Conservation (phyloP, 37 sponge, comb jelly and placozoan genomes). For the Bolinopsis microptera region DNA sequence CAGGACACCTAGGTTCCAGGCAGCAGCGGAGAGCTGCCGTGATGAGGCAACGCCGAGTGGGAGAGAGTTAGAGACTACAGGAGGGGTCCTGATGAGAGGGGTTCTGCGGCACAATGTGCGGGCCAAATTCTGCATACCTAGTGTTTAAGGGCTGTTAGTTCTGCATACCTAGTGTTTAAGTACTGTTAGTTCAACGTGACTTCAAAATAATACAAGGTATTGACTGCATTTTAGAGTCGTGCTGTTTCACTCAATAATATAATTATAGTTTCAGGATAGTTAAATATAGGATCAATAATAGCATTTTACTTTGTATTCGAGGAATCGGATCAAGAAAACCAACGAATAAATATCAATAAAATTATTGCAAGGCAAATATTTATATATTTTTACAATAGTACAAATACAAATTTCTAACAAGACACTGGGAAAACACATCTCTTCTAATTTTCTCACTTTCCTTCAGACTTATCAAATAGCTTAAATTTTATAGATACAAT, state of each 20-base stretch:
- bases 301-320: no score
- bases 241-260: no score
- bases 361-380: background rate
- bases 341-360: background rate
- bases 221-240: no score
- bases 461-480: no score
- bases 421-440: background rate
- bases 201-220: no score
- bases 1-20: slow-evolving; percentile 84
- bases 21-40: background rate
- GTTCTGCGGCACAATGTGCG: background rate
- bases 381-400: background rate
- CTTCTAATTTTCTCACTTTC: no score
- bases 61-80: background rate
- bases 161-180: background rate
- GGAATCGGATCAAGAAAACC: background rate
- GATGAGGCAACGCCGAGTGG: background rate
- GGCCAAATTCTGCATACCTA: background rate
- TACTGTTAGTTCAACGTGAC: background rate
- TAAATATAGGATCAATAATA: no score
- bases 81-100: background rate
- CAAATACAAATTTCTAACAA: background rate
- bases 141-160: background rate
- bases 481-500: no score
- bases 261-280: no score